These are phyloP conservation scores for Hormiphora californensis DNA, from an alignment of 37 sponge, comb jelly and placozoan species.

Conservation along the genomic window DNA sequence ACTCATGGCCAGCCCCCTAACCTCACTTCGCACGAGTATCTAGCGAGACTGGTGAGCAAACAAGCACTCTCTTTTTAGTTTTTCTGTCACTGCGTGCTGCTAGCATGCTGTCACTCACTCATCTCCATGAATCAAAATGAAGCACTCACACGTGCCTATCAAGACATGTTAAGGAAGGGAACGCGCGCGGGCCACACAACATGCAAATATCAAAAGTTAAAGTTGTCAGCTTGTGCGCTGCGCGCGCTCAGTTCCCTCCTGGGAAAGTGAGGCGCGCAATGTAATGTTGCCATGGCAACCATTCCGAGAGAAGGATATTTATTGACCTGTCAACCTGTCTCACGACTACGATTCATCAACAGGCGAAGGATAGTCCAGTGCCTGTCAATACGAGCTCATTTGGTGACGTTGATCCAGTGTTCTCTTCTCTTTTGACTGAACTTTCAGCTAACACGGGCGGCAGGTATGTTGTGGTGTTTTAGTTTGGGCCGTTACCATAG, in stretches of 20 bases:
- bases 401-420: neutral
- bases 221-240: too few relatives aligned
- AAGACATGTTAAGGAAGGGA: neutral
- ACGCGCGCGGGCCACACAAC: too few relatives aligned
- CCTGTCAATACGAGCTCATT: constrained; percentile 14
- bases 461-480: constrained; percentile 29
- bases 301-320: neutral
- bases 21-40: neutral
- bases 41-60: neutral
- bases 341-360: neutral
- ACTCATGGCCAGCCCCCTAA: neutral
- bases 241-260: too few relatives aligned
- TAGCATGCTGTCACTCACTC: neutral
- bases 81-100: neutral
- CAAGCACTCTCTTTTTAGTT: neutral
- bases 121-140: neutral
- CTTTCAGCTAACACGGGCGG: constrained; percentile 33
- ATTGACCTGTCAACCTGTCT: neutral
- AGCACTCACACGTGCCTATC: neutral
- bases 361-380: neutral
- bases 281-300: neutral
- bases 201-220: too few relatives aligned
- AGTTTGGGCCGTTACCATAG: too few relatives aligned
- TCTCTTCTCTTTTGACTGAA: neutral
- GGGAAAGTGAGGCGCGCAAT: neutral